A percentile compares a stretch with the other conserved stretches of the same genome.
phyloP scores from a whole-genome alignment of 2,113 vertebrate species.

The Furnarius figulus region DNA sequence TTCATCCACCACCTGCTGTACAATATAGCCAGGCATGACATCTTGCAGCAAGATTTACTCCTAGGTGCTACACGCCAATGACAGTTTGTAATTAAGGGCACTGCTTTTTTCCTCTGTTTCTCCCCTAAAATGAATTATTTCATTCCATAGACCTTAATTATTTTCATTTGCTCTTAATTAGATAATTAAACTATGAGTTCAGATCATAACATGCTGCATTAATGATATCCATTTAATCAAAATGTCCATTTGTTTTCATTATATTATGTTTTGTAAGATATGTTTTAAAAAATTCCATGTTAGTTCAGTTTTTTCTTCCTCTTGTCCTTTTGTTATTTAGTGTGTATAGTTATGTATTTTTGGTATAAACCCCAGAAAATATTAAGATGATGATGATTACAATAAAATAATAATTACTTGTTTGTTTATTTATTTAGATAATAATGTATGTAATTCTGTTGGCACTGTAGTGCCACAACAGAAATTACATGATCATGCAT shows the following conservation, averaged over 20 bases:
- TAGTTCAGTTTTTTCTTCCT: conserved; percentile 5
- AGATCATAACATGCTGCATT: conserved; percentile 68
- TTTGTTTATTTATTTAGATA: neutral
- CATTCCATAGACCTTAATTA: conserved; percentile 53
- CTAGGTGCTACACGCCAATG: neutral
- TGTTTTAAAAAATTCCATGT: neutral
- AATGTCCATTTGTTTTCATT: conserved; percentile 69
- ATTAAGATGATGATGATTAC: neutral
- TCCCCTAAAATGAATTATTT: conserved; percentile 63
- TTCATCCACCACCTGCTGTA: neutral
- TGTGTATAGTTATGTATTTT: neutral
- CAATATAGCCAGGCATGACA: neutral
- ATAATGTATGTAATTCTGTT: neutral
- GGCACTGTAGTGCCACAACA: neutral
- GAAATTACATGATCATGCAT: neutral
- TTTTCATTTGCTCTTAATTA: conserved; percentile 71
- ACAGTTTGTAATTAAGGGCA: neutral
- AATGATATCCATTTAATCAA: conserved; percentile 72
- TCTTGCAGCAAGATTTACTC: conserved; percentile 16
- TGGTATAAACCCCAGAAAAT: neutral
- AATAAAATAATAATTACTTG: neutral
- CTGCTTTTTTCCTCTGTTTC: neutral
- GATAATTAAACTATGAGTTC: conserved; percentile 66
- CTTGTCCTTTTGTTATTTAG: neutral
- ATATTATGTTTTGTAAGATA: conserved; percentile 43